Evolutionary conservation across 2,113 vertebrate genomes (phyloP).

Genomic region (Paracanthobrama guichenoti): DNA sequence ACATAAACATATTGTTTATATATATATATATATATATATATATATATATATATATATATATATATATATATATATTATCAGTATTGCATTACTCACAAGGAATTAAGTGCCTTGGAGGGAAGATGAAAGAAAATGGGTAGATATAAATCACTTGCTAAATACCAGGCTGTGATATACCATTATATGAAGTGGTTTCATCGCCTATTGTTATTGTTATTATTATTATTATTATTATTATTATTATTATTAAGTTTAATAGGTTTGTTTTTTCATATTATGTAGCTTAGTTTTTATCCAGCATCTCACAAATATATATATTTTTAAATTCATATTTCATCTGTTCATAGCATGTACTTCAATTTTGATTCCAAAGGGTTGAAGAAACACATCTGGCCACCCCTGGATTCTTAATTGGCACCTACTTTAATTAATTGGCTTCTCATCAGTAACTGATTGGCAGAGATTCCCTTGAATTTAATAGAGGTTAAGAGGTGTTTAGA

Average conservation of each 20-base stretch:
- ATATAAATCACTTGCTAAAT: not conserved
- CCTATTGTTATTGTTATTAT: too few species aligned
- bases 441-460: conserved; percentile 16
- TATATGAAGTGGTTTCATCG: too few species aligned
- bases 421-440: conserved; percentile 6
- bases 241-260: too few species aligned
- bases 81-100: not conserved
- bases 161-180: too few species aligned
- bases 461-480: conserved; percentile 7
- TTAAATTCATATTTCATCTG: not conserved
- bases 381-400: conserved; percentile 17
- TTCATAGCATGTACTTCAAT: not conserved
- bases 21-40: too few species aligned
- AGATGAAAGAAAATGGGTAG: not conserved
- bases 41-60: too few species aligned
- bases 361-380: not conserved
- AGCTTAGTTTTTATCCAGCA: not conserved
- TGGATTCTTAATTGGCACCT: conserved; percentile 10
- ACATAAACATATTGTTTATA: too few species aligned
- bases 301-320: not conserved
- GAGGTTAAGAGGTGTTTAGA: conserved; percentile 1
- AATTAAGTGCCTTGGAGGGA: not conserved
- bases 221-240: too few species aligned
- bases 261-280: too few species aligned
- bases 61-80: too few species aligned